phyloP scores from a whole-genome alignment of 2,888 invertebrate species.

The Trachelus troglodyta region DNA sequence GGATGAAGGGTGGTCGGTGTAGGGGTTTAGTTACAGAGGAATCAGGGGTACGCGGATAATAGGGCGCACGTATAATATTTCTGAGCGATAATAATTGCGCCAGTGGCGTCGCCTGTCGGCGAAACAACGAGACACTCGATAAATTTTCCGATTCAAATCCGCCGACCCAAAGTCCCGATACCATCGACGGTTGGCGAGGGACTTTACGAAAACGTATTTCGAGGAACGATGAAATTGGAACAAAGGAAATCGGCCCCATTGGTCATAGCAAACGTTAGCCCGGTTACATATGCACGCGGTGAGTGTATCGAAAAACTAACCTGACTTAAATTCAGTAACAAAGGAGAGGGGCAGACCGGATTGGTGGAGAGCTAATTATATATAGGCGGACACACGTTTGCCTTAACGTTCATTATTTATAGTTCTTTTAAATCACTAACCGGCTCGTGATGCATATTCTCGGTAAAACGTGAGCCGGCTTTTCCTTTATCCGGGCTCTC shows the following conservation, averaged over 20 bases:
- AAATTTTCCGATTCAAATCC: not conserved
- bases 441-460: constrained; percentile 17
- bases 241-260: not conserved
- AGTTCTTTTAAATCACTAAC: constrained; percentile 22
- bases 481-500: not conserved
- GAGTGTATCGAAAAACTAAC: not conserved
- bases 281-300: not conserved
- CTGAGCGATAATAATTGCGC: constrained; percentile 3
- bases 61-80: not conserved
- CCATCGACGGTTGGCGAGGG: not conserved
- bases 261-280: not conserved
- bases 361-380: constrained; percentile 17
- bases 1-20: not conserved
- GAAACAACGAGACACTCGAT: too few species aligned
- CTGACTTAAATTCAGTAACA: not conserved
- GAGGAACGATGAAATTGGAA: not conserved
- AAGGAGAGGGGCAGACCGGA: not conserved
- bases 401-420: constrained; percentile 20
- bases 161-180: not conserved
- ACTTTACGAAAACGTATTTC: not conserved
- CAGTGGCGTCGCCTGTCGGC: not conserved
- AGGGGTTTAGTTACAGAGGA: not conserved
- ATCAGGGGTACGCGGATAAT: not conserved
- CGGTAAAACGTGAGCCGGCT: constrained; percentile 8
- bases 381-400: constrained; percentile 1